Evolutionary conservation across 2,888 invertebrate species (phyloP).

Genomic region (Romanomermis culicivorax): DNA sequence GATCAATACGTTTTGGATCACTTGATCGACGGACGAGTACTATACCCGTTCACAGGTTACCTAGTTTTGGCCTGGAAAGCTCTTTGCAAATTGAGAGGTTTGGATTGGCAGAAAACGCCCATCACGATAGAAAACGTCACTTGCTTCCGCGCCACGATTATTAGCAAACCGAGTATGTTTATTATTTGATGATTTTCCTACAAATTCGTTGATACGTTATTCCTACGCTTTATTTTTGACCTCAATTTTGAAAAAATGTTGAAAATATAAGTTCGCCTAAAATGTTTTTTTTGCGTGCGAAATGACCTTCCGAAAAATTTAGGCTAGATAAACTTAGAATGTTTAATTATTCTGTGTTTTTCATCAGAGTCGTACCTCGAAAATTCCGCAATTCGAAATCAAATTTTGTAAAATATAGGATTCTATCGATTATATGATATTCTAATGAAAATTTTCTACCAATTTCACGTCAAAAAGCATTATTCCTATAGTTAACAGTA

Average conservation of each 20-base stretch:
- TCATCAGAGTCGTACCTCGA: no score
- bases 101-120: slow-evolving; percentile 40
- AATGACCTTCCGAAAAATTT: no score
- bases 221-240: not conserved
- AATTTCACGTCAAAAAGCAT: no score
- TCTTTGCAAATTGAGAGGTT: slow-evolving; percentile 29
- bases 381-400: no score
- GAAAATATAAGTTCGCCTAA: not conserved
- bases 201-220: not conserved
- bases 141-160: slow-evolving; percentile 70
- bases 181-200: not conserved
- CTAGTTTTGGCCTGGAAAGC: slow-evolving; percentile 41
- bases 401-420: no score
- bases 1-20: slow-evolving; percentile 36
- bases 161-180: slow-evolving; percentile 50
- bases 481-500: no score
- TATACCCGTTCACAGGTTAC: slow-evolving; percentile 76
- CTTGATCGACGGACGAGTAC: slow-evolving; percentile 60
- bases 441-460: no score
- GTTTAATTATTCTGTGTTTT: no score
- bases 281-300: not conserved
- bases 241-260: not conserved
- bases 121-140: slow-evolving; percentile 68
- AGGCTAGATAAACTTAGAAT: no score
- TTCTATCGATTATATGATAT: no score